Base-by-base conservation (phyloP, 1,140 invertebrate genomes). In the Rhagoletis pomonella region DNA sequence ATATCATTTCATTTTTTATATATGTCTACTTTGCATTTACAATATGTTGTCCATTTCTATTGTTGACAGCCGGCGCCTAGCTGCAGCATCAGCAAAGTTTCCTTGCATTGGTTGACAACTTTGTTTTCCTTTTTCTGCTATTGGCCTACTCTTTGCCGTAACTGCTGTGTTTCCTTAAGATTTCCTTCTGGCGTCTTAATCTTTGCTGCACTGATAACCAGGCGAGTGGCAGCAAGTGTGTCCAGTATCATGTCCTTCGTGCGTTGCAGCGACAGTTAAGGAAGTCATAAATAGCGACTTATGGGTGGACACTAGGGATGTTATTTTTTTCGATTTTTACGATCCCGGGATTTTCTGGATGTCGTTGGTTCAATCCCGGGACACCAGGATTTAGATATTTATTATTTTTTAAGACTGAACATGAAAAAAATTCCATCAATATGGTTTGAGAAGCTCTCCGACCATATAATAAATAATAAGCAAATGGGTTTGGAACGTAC, bases 11-110 rank as follows among this genome's bases (percentile, higher is more conserved):
- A 58, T 81, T 55, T 81, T 55, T 81, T 55, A 55, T 47, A 44
- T 81, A 42, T 14, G 47, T 81, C 73, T 81, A 81, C 47, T 81
- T 81, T 81, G 73, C 73, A 81, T 81, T 81, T 81, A 81, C 73
- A 81, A 81, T 81, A 81, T 81, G 73, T 81, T 81, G 73, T n/a
- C 73, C 44, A 55, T 81, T 50, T 19, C 73, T 47, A 81, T 81
- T 81, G 47, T 55, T 50, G 47, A 12, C 73, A 81, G 47, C 73
- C 47, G 47, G 47, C 73, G 73, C 9, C 7, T 81, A 55, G 47
- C 47, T 81, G 73, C 73, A 55, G 47, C 73, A 55, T 81, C 73
- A 81, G 73, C 73, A 81, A 58, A 44, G 55, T 81, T 55, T 58
- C 73, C n/a, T 6, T 81, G 47, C 73, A 81, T 50, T n/a, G n/a